A percentile compares a stretch with the other conserved stretches of the same genome.
Conservation (phyloP, 2,113 vertebrate species). For the Coptodon bakossiorum region DNA sequence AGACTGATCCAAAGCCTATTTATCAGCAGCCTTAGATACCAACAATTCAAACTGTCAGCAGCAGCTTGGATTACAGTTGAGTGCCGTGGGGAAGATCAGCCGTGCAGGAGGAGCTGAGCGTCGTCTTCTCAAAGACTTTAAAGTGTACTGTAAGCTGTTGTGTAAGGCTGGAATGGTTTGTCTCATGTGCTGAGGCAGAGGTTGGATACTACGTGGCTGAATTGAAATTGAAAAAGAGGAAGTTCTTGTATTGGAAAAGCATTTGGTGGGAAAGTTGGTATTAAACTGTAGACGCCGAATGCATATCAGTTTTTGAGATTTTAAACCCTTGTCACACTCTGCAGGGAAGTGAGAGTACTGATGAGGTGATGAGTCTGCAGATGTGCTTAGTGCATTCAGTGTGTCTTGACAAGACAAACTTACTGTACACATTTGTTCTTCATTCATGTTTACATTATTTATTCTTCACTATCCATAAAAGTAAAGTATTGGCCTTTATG, state of each 20-base stretch:
- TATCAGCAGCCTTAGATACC: background rate
- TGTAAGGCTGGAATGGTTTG: background rate
- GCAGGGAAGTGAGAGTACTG: background rate
- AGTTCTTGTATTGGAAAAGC: background rate
- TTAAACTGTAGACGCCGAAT: background rate
- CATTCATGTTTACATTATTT: accelerated
- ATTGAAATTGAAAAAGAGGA: conserved; percentile 22
- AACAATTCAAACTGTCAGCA: background rate
- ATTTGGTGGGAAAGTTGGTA: background rate
- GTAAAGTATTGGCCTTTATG: background rate
- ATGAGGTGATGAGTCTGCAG: background rate
- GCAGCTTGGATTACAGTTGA: background rate
- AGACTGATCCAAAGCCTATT: background rate
- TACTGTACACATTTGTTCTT: background rate
- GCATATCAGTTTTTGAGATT: background rate
- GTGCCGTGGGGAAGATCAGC: background rate
- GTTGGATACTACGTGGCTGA: background rate
- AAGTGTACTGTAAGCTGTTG: background rate
- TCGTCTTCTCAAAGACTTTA: background rate
- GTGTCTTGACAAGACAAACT: background rate
- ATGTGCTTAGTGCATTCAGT: accelerated
- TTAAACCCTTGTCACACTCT: background rate
- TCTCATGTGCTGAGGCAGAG: background rate
- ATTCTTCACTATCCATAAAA: background rate
- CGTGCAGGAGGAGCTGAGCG: background rate